These are phyloP conservation scores for Gerris lacustris DNA, from an alignment of 2,888 invertebrate genomes.

Conservation along the genomic window DNA sequence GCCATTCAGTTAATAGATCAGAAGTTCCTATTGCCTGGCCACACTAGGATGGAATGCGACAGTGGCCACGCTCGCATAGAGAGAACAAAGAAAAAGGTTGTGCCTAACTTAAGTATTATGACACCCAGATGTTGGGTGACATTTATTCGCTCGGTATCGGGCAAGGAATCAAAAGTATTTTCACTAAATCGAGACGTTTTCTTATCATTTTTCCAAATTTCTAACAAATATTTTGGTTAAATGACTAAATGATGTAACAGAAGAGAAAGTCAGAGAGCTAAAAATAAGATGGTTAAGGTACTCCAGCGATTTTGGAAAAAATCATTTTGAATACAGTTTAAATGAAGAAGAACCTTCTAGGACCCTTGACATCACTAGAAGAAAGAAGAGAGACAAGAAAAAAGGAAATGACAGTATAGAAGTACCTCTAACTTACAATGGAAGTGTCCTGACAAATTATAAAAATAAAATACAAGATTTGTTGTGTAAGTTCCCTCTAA, in stretches of 20 bases:
- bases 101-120: constrained; percentile 11
- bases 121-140: constrained; percentile 17
- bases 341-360: too few relatives aligned
- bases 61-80: constrained; percentile 16
- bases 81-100: constrained; percentile 5
- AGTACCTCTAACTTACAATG: too few relatives aligned
- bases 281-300: not conserved
- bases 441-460: too few relatives aligned
- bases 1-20: constrained; percentile 11
- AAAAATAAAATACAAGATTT: too few relatives aligned
- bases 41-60: constrained; percentile 17
- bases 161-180: constrained; percentile 5
- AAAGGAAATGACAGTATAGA: too few relatives aligned
- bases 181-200: not conserved
- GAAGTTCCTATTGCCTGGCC: constrained; percentile 17
- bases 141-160: constrained; percentile 12
- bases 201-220: not conserved
- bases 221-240: not conserved
- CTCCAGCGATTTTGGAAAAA: not conserved
- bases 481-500: too few relatives aligned
- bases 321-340: too few relatives aligned
- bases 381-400: too few relatives aligned
- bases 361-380: too few relatives aligned
- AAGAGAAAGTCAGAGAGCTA: not conserved
- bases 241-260: not conserved